These are phyloP conservation scores for Linyphia triangularis DNA, from an alignment of 2,888 invertebrate genomes.

Conservation along the genomic window DNA sequence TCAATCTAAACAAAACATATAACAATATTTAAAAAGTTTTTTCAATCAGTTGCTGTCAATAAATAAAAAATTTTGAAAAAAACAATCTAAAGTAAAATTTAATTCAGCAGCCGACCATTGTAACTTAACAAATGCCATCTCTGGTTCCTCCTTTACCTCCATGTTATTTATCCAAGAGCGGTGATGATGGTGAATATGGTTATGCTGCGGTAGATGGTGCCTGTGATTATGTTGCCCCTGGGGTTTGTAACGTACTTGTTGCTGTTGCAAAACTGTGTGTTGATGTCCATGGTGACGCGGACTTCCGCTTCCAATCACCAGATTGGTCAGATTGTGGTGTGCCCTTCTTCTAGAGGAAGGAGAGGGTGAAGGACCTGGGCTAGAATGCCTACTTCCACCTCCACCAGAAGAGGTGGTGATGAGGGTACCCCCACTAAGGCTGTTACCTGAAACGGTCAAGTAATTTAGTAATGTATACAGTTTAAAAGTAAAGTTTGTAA, in stretches of 20 bases:
- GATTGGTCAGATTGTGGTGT: slow-evolving; percentile 77
- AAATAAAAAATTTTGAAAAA: background rate
- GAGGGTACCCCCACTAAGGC: slow-evolving; percentile 71
- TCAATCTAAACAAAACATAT: background rate
- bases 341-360: slow-evolving; percentile 76
- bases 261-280: slow-evolving; percentile 83
- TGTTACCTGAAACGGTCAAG: slow-evolving; percentile 62
- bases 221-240: slow-evolving; percentile 77
- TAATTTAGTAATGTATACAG: no score
- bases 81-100: background rate
- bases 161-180: slow-evolving; percentile 76
- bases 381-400: slow-evolving; percentile 78
- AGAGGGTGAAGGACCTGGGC: slow-evolving; percentile 77
- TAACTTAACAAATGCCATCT: slow-evolving; percentile 47
- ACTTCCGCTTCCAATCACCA: slow-evolving; percentile 77
- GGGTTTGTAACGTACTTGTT: slow-evolving; percentile 80
- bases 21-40: background rate
- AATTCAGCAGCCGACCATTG: background rate
- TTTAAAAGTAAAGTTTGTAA: no score
- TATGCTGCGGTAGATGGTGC: slow-evolving; percentile 27
- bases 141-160: slow-evolving; percentile 77
- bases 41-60: background rate
- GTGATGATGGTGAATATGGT: slow-evolving; percentile 26
- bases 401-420: slow-evolving; percentile 75
- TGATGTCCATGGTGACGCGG: slow-evolving; percentile 77